phyloP scores from a whole-genome alignment of 2,888 invertebrate species.

The Epistrophella euchroma region DNA sequence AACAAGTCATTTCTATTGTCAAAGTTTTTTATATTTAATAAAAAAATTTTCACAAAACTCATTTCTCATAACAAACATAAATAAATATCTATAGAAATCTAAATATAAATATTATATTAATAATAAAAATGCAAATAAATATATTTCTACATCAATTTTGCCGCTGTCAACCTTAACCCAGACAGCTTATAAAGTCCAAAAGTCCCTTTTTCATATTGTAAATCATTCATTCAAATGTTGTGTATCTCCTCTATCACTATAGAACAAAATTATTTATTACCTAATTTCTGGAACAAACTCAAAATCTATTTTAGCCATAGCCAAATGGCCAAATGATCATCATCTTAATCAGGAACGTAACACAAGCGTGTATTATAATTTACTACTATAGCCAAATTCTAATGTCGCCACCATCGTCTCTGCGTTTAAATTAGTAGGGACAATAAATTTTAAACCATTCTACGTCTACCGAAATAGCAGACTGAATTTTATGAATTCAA shows the following conservation, averaged over 20 bases:
- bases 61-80: not conserved
- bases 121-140: slow-evolving; percentile 19
- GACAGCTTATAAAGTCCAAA: slow-evolving; percentile 25
- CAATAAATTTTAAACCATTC: slow-evolving; percentile 61
- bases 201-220: slow-evolving; percentile 15
- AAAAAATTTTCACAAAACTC: not conserved
- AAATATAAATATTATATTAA: not conserved
- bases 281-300: slow-evolving; percentile 64
- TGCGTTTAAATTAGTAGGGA: slow-evolving; percentile 58
- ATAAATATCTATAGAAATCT: not conserved
- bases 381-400: slow-evolving; percentile 17
- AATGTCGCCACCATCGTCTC: slow-evolving; percentile 10
- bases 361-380: slow-evolving; percentile 43
- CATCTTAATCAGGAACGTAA: not conserved
- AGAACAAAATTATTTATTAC: slow-evolving; percentile 40
- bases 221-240: slow-evolving; percentile 15
- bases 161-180: slow-evolving; percentile 44
- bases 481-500: slow-evolving; percentile 58
- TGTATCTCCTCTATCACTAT: not conserved
- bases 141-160: slow-evolving; percentile 18
- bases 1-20: not conserved
- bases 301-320: slow-evolving; percentile 49
- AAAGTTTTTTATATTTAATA: not conserved
- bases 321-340: not conserved
- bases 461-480: slow-evolving; percentile 54